These are phyloP conservation scores for Drosophila buzzatii DNA, from an alignment of 2,888 invertebrate species.

Conservation along the genomic window DNA sequence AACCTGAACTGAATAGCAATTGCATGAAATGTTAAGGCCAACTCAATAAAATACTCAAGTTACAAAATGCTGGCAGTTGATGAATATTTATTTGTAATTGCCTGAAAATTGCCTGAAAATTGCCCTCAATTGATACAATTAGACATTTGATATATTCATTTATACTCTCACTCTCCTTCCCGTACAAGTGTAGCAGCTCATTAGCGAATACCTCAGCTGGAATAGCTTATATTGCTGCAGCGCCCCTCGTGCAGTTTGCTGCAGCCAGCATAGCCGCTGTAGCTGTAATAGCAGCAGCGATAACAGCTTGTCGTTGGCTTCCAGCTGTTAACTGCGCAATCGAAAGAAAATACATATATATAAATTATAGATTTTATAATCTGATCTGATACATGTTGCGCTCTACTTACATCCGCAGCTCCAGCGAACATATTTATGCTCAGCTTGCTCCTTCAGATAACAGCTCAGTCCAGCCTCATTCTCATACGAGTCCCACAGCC, in stretches of 20 bases:
- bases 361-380: not conserved
- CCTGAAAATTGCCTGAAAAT: not conserved
- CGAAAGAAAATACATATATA: not conserved
- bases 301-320: constrained; percentile 58
- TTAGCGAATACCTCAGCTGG: constrained; percentile 23
- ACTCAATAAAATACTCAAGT: constrained; percentile 6
- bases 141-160: not conserved
- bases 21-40: not conserved
- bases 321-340: constrained; percentile 52
- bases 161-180: not conserved
- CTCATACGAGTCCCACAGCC: constrained; percentile 32
- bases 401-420: constrained; percentile 61
- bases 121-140: not conserved
- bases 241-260: constrained; percentile 48
- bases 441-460: constrained; percentile 66
- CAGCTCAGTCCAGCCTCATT: constrained; percentile 37
- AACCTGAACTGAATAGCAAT: constrained; percentile 65
- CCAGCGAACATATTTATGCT: constrained; percentile 38
- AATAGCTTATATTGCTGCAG: constrained; percentile 34
- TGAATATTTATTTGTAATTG: constrained; percentile 14
- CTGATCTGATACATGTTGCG: not conserved
- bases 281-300: constrained; percentile 67
- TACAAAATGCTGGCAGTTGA: not conserved
- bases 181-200: not conserved
- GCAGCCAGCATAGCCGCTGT: constrained; percentile 69